Percentiles rank a stretch among this genome's conserved stretches.
Conservation (phyloP, 2,888 invertebrate species). For the Aleiodes testaceus region DNA sequence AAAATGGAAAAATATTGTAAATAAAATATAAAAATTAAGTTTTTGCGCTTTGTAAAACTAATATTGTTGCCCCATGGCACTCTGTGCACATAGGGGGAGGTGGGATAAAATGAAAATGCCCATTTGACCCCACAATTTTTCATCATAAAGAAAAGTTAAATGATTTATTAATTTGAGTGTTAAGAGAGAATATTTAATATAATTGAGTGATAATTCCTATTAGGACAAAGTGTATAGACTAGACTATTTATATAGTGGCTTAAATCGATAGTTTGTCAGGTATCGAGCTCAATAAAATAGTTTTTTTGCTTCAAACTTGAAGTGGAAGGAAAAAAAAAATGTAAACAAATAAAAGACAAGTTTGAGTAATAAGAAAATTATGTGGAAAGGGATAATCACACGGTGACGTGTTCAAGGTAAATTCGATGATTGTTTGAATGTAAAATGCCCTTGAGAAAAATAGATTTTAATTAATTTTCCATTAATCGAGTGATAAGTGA, state of each 20-base stretch:
- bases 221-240: background rate
- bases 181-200: background rate
- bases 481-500: too few relatives aligned
- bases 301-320: conserved; percentile 1
- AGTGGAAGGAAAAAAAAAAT: background rate
- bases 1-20: conserved; percentile 1
- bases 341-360: too few relatives aligned
- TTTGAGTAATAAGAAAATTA: background rate
- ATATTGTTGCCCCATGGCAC: conserved; percentile 12
- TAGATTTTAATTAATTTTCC: background rate
- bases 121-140: background rate
- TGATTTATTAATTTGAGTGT: too few relatives aligned
- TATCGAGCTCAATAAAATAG: conserved; percentile 21
- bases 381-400: too few relatives aligned
- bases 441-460: background rate
- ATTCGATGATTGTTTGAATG: background rate
- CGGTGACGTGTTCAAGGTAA: background rate
- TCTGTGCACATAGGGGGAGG: conserved; percentile 6
- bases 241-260: conserved; percentile 14
- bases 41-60: background rate
- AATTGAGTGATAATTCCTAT: background rate
- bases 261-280: conserved; percentile 21
- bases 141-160: background rate
- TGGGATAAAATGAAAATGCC: background rate
- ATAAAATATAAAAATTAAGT: conserved; percentile 14